Evolutionary conservation across 2,113 vertebrate species (phyloP).

Genomic region (Rissa tridactyla): DNA sequence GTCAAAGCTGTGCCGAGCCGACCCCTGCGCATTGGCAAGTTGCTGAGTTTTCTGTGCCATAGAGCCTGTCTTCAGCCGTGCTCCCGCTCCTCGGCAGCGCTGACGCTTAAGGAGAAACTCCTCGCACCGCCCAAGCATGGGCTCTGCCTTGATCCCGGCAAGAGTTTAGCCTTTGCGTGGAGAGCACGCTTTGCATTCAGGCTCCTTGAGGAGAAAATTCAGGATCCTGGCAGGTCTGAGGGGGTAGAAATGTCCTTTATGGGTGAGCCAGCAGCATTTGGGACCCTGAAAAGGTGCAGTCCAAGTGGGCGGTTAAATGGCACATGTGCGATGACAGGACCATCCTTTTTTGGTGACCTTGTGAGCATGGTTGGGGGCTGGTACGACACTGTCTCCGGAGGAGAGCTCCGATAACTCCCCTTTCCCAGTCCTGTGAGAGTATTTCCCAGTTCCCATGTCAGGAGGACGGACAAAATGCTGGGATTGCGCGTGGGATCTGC

Average conservation of each 20-base stretch:
- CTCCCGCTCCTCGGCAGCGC: background rate
- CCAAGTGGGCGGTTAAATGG: background rate
- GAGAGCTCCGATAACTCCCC: background rate
- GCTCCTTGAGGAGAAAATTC: background rate
- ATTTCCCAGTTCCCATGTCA: background rate
- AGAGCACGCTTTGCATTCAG: background rate
- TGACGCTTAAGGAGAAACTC: background rate
- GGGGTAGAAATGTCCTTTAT: background rate
- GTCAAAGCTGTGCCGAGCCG: background rate
- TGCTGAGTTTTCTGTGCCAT: background rate
- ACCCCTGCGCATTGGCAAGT: background rate
- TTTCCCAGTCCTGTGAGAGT: background rate
- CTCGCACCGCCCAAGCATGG: rapidly evolving
- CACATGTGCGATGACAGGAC: rapidly evolving
- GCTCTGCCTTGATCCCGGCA: background rate
- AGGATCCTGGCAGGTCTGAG: background rate
- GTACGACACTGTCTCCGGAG: background rate
- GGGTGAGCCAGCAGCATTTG: background rate
- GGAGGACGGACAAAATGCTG: background rate
- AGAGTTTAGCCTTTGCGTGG: background rate
- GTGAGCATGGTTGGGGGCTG: background rate
- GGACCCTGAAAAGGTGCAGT: background rate
- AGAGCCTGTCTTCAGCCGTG: background rate
- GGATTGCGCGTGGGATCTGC: rapidly evolving
- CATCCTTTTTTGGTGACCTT: background rate